Conservation (phyloP, 2,113 vertebrate species). For the Phrynosoma blainvillii region DNA sequence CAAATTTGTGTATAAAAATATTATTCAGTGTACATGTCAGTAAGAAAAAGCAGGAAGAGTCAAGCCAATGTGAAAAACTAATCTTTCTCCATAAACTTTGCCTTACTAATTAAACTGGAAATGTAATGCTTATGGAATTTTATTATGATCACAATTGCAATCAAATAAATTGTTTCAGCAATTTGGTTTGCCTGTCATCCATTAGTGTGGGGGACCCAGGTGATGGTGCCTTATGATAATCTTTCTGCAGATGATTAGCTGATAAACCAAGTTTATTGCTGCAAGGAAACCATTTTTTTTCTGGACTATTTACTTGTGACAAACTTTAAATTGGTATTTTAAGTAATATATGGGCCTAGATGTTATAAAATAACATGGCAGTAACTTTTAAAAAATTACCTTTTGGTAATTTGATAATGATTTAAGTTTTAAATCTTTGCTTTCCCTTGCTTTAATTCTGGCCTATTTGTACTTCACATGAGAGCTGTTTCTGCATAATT, state of each 20-base stretch:
- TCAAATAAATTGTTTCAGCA: slow-evolving; percentile 47
- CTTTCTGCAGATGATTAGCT: slow-evolving; percentile 50
- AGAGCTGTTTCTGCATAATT: background rate
- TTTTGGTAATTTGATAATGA: slow-evolving; percentile 25
- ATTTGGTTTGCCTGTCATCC: slow-evolving; percentile 17
- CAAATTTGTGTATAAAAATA: slow-evolving; percentile 7
- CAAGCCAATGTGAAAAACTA: background rate
- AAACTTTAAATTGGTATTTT: slow-evolving; percentile 47
- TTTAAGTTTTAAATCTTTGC: background rate
- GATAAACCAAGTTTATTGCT: slow-evolving; percentile 65
- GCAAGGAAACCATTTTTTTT: slow-evolving; percentile 56
- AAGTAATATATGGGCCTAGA: slow-evolving; percentile 45
- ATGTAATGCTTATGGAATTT: slow-evolving; percentile 35
- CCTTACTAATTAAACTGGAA: slow-evolving; percentile 45
- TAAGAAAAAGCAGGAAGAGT: background rate
- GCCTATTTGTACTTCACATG: background rate
- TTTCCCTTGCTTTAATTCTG: slow-evolving; percentile 8
- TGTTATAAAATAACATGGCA: slow-evolving; percentile 50
- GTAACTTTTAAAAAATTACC: background rate
- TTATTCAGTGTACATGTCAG: slow-evolving; percentile 6
- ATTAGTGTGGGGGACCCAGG: slow-evolving; percentile 47
- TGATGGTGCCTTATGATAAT: slow-evolving; percentile 61
- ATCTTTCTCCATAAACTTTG: slow-evolving; percentile 5
- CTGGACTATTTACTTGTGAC: slow-evolving; percentile 35
- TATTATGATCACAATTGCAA: slow-evolving; percentile 22